These are phyloP conservation scores for Lottia scabra DNA, from an alignment of 2,888 invertebrate genomes.

Conservation along the genomic window DNA sequence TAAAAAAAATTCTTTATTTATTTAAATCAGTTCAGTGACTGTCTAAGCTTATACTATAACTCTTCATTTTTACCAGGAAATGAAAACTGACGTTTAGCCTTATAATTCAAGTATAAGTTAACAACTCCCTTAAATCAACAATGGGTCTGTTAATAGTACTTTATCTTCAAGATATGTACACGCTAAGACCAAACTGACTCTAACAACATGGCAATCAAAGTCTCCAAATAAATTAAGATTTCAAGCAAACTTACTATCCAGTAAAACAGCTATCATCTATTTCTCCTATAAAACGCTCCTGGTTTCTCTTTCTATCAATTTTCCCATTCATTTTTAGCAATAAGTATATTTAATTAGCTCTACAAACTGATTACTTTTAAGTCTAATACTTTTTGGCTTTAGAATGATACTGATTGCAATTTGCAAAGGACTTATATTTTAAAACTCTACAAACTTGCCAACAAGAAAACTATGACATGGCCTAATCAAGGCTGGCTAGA, in stretches of 20 bases:
- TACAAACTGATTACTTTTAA: neutral
- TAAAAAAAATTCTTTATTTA: no score
- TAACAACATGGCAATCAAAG: neutral
- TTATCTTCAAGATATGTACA: no score
- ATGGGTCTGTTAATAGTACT: no score
- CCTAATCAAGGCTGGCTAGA: no score
- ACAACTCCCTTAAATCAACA: no score
- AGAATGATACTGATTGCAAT: neutral
- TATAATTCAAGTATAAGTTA: no score
- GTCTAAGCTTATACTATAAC: no score
- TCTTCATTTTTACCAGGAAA: no score
- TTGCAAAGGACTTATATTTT: neutral
- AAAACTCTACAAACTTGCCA: neutral
- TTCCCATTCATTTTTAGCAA: neutral
- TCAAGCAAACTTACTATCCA: neutral
- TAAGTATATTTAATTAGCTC: neutral
- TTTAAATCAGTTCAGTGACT: no score
- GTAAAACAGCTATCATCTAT: slow-evolving; percentile 12
- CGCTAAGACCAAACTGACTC: no score
- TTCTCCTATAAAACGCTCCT: slow-evolving; percentile 12
- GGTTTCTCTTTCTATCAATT: slow-evolving; percentile 12
- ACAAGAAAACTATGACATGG: slow-evolving; percentile 12
- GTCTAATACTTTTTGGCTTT: no score
- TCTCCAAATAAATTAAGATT: neutral
- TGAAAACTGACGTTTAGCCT: no score